Evolutionary conservation across 2,113 vertebrate genomes (phyloP), one percentile per base, ranked within the genome.

Genomic region (Gopherus flavomarginatus): DNA sequence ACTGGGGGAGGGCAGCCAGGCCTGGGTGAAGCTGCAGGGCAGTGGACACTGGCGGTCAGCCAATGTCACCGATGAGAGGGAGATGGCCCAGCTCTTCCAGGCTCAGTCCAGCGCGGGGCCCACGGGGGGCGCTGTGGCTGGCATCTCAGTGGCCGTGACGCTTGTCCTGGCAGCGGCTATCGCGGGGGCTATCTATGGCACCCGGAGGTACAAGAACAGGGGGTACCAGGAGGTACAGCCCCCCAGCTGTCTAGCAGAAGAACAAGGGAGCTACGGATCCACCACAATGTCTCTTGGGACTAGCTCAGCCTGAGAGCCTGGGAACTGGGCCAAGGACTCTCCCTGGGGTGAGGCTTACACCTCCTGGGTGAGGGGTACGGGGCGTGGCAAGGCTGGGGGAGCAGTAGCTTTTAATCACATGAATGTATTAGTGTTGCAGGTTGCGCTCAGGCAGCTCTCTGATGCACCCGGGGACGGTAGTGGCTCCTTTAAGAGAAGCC

Each of bases 21-120:
- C 90, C 92, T 98, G 98, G 98, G 92, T 98, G 84, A 97, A 97
- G 94, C 85, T 97, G 17, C 97, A 90, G 16, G 49, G 88, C 31
- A 98, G 94, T n/a, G 97, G 97, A 49, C 84, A 38, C 35, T 98
- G 98, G 98, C 98, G 92, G 91, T n/a, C 97, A 80, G 97, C 95
- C 52, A 96, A 87, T 5, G 78, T 86, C 85, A 96, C 96, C 19
- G 97, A 98, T 47, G 86, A 3, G 1, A 31, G 53, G 21, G 49
- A 72, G 54, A 42, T 81, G 3, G 79, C 47, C 44, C 31, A 11
- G 6, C 50, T 62, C 81, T 83, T 78, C 17, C 47, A 87, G 9
- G 75, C 52, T n/a, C 42, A 59, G 29, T 16, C 52, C 14, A 21
- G 3, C 2, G 65, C 44, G 0, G 14, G n/a, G 38, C 56, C 57